Conservation (phyloP, 2,888 invertebrate species). For the Emmelina monodactyla region DNA sequence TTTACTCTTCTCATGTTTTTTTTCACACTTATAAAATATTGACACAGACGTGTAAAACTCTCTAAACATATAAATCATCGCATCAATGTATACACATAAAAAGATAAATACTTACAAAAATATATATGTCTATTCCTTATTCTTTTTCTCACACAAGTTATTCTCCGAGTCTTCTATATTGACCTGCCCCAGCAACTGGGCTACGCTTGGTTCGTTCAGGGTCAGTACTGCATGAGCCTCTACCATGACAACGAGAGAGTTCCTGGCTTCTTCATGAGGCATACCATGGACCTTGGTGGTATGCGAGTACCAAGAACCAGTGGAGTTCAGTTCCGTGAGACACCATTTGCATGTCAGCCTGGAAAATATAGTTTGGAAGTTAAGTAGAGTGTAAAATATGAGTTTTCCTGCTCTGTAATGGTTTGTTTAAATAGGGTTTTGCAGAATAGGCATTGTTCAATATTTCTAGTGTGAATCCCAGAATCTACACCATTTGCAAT, state of each 20-base stretch:
- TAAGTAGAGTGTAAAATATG: too few species aligned
- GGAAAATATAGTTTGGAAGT: too few species aligned
- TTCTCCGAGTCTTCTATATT: conserved; percentile 30
- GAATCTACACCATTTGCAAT: too few species aligned
- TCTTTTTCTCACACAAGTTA: conserved; percentile 22
- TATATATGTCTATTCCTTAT: conserved; percentile 16
- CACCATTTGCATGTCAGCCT: conserved; percentile 68
- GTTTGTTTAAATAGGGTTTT: too few species aligned
- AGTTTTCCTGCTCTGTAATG: too few species aligned
- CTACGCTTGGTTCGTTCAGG: conserved; percentile 49
- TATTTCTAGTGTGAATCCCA: too few species aligned
- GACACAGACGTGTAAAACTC: neutral
- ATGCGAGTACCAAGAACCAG: conserved; percentile 68
- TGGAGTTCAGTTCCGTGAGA: conserved; percentile 53
- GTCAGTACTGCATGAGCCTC: conserved; percentile 70
- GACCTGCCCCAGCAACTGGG: conserved; percentile 47
- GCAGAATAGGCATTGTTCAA: too few species aligned
- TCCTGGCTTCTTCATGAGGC: conserved; percentile 64
- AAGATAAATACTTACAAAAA: conserved; percentile 9
- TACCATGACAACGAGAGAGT: conserved; percentile 68
- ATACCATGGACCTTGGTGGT: conserved; percentile 65
- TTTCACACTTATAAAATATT: too few species aligned
- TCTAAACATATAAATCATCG: conserved; percentile 2
- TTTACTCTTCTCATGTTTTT: too few species aligned
- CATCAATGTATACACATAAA: conserved; percentile 2